Evolutionary conservation across 2,888 invertebrate species (phyloP).

Genomic region (Seira sanloemensis): DNA sequence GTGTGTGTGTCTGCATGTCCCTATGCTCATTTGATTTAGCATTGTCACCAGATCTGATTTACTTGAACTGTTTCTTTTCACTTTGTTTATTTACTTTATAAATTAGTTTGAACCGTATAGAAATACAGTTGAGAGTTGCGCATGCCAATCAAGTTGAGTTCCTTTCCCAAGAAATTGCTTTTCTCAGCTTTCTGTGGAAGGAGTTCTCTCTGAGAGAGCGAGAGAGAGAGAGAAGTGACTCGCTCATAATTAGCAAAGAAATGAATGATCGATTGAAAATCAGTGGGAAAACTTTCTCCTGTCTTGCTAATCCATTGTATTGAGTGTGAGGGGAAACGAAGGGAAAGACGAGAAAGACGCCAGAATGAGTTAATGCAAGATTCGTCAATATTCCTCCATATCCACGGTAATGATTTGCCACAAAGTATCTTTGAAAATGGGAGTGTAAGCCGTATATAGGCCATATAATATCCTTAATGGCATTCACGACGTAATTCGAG

Average conservation of each 20-base stretch:
- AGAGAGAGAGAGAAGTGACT: constrained; percentile 1
- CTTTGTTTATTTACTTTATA: not conserved
- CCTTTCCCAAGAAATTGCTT: not conserved
- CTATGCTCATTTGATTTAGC: too few species aligned
- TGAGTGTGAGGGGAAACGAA: constrained; percentile 2
- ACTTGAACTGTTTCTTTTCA: not conserved
- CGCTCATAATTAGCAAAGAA: constrained; percentile 57
- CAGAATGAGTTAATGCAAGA: not conserved
- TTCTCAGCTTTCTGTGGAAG: not conserved
- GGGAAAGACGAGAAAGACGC: not conserved
- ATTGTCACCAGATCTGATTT: not conserved
- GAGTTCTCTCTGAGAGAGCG: not conserved
- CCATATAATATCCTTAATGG: not conserved
- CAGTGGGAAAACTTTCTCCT: constrained; percentile 23
- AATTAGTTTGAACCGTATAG: not conserved
- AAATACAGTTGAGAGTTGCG: not conserved
- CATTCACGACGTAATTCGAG: too few species aligned
- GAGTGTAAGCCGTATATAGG: too few species aligned
- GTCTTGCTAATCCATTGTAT: not conserved
- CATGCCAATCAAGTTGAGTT: not conserved
- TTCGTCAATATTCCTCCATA: not conserved
- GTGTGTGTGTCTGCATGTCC: too few species aligned
- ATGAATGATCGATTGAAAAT: constrained; percentile 63
- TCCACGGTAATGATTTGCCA: not conserved
- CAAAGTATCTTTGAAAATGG: too few species aligned